Base-by-base conservation (phyloP, 2,888 invertebrate species). In the Caenorhabditis sinica region DNA sequence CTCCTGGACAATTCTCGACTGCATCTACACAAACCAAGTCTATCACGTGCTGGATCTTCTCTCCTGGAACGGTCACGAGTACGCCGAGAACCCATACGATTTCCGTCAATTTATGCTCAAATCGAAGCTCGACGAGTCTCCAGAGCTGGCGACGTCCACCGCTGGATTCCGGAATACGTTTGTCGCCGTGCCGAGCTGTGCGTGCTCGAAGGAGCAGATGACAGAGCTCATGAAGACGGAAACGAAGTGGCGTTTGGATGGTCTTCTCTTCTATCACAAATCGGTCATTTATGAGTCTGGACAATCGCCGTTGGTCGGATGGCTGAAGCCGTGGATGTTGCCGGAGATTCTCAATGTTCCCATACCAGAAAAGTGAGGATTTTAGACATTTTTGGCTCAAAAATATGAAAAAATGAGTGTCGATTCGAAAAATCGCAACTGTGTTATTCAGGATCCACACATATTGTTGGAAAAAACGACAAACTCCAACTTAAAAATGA, bases 221-320 rank as follows among this genome's bases (percentile, higher is more conserved):
- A 71, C 72, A 11, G 58, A 63, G 28, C 66, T 91, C 60, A 87
- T 92, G 88, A 53, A 71, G 13, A 45, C 43, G 11, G 45, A 73
- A 0, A 72, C 75, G 8, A 69, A 60, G 83, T 87, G 8, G 36
- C 89, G 93, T 66, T 93, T 97, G 72, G 98, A 98, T 93, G 98
- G 98, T 0, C 93, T 97, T 49, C 94, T 98, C 73, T 98, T 98
- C 93, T 98, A 96, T 93, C 97, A 98, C 93, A 96, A 95, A 90
- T 94, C 95, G 84, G 95, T 87, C 2, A 66, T 86, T 89, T 98
- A 98, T 92, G 94, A 95, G 9, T 94, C 95, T 71, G 96, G 96
- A 2, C 93, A 94, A 66, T 96, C 97, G 0, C 97, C 98, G 0
- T 93, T 98, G 11, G 96, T 97, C 1, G 95, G 96, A 1, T 98